A percentile compares a stretch with the other conserved stretches of the same genome.
Conservation (phyloP, 2,113 vertebrate species). For the Xenotilapia leptura region DNA sequence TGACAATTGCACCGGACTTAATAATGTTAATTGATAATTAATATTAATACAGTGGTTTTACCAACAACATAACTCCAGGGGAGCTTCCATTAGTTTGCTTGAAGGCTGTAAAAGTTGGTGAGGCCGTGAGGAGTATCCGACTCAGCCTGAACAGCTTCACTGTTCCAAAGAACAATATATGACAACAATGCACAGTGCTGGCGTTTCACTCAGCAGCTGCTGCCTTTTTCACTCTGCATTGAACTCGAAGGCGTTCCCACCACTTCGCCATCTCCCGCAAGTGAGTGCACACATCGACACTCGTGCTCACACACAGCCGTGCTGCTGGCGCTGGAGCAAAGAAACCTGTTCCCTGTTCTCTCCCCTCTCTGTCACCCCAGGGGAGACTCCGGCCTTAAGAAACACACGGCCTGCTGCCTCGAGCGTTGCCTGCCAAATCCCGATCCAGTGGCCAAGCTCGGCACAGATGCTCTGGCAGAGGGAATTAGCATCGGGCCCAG, state of each 20-base stretch:
- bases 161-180: neutral
- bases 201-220: neutral
- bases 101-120: neutral
- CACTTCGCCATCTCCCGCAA: neutral
- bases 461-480: slow-evolving; percentile 27
- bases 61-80: neutral
- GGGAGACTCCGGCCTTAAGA: neutral
- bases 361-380: neutral
- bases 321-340: neutral
- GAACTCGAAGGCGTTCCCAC: neutral
- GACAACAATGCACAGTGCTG: neutral
- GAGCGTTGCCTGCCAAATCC: neutral
- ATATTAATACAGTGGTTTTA: neutral
- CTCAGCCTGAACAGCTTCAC: neutral
- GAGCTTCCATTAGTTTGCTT: neutral
- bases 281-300: neutral
- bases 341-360: neutral
- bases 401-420: neutral
- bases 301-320: slow-evolving; percentile 1
- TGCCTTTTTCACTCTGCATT: neutral
- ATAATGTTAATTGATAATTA: neutral
- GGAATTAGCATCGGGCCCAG: neutral
- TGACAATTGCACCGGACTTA: neutral
- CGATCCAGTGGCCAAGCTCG: neutral
- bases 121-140: neutral